Evolutionary conservation across 2,888 invertebrate species (phyloP), one percentile per base, ranked within the genome.

Genomic region (Acleris literana): DNA sequence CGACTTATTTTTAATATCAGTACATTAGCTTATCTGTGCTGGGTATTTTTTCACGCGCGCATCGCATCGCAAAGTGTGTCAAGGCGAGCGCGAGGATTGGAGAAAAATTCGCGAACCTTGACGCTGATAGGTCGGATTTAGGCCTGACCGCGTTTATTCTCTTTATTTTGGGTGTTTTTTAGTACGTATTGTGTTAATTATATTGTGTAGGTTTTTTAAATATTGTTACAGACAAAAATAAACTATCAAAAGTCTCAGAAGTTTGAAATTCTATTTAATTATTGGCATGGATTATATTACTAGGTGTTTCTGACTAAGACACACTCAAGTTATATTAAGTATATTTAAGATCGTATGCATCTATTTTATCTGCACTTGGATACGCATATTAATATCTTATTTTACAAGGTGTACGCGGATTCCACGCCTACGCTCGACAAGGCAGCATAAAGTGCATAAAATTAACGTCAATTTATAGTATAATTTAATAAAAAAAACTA

Each of bases 71-170:
- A 64, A 86, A 80, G 82, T 88, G 81, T 90, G 90, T 90, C 90
- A 90, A 90, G 90, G 90, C 85, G 78, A 85, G 44, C 74, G 60
- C 71, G 71, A 76, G 80, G 76, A 75, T 87, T 87, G 83, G 83
- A 85, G 87, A 90, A 90, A 90, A 90, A 90, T 86, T 89, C 74
- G 88, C 88, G 73, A 76, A 87, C 90, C 90, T 90, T 89, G 89
- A 71, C 81, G 78, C 75, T 68, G 75, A 78, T 79, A 84, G 84
- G 86, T 88, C 85, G 87, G 86, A 88, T 85, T 83, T 89, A 89
- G 88, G 86, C 84, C 83, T 83, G 86, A 79, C 85, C 81, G 85
- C 80, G 68, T 82, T 78, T 85, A 83, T 86, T 87, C 84, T 83
- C 83, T 79, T 77, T 80, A 77, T 80, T 78, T 76, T 69, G 69